phyloP scores from a whole-genome alignment of 2,888 invertebrate genomes.

The Drosophila recens region DNA sequence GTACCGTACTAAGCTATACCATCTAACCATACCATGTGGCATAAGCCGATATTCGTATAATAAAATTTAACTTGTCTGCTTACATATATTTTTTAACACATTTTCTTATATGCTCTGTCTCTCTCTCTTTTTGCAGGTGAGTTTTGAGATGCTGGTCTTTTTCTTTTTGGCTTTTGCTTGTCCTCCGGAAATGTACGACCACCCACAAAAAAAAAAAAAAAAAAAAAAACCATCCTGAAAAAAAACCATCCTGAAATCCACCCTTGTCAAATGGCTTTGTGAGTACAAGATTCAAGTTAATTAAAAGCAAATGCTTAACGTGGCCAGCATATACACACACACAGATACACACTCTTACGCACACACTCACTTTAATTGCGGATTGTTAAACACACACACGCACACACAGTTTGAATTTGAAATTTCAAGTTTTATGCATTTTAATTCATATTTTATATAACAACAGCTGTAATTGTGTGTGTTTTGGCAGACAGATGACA shows the following conservation, averaged over 20 bases:
- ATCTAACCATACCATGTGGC: constrained; percentile 31
- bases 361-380: constrained; percentile 11
- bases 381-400: constrained; percentile 23
- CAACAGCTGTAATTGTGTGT: background rate
- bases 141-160: constrained; percentile 45
- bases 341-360: constrained; percentile 9
- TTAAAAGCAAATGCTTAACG: constrained; percentile 61
- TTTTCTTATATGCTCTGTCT: constrained; percentile 26
- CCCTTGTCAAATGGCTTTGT: constrained; percentile 34
- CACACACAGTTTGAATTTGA: constrained; percentile 32
- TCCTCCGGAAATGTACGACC: constrained; percentile 4
- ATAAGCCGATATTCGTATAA: constrained; percentile 68
- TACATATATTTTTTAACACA: constrained; percentile 55
- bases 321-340: constrained; percentile 29
- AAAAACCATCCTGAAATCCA: background rate
- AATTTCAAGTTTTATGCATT: constrained; percentile 17
- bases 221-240: no score
- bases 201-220: no score
- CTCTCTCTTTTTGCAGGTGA: constrained; percentile 58
- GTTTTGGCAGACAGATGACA: background rate
- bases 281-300: constrained; percentile 56
- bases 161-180: background rate
- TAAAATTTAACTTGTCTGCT: constrained; percentile 70
- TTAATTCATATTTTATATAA: constrained; percentile 5
- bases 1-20: constrained; percentile 11